Evolutionary conservation across 2,113 vertebrate species (phyloP), one percentile per base, ranked within the genome.

Genomic region (Antigone vipio): DNA sequence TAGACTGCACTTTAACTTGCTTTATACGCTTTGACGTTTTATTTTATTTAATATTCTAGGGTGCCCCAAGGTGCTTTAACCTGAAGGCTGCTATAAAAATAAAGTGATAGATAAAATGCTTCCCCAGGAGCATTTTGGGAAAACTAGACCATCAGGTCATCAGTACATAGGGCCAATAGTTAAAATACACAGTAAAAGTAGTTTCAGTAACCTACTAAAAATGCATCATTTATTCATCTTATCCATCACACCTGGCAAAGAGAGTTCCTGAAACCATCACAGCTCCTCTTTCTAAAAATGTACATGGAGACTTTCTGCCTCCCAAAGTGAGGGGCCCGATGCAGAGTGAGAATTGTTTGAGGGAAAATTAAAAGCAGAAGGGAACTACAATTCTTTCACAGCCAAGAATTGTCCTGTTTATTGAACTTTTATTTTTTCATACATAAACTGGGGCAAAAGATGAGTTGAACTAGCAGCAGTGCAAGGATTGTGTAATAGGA

Each of bases 11-110:
- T 73, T 55, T 56, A 88, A 42, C 71, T 76, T 47, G 24, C 38
- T 72, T 84, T 85, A 72, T 64, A 23, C 78, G 92, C 73, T 94
- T 85, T 94, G 80, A 91, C 45, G 1, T 81, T 94, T 95, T 81
- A 79, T 93, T 96, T 92, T 90, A 66, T 92, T 94, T 88, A 68
- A 86, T 89, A 89, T 78, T 56, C 38, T 50, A 75, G 35, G 45
- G 45, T 94, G 63, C 72, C 40, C 69, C 52, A 64, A 95, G 82
- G 68, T 86, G 38, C 79, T 89, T 81, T 89, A 78, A 81, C 88
- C 64, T 81, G 62, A 71, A 89, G 76, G 73, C 76, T 81, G 60
- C 64, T 81, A 23, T 78, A 92, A 91, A 94, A 94, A 93, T 86
- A 34, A 92, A 90, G 47, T 53, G 52, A 82, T 59, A 64, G 75